These are phyloP conservation scores for Hassar affinis DNA, from an alignment of 2,113 vertebrate species.

Conservation along the genomic window DNA sequence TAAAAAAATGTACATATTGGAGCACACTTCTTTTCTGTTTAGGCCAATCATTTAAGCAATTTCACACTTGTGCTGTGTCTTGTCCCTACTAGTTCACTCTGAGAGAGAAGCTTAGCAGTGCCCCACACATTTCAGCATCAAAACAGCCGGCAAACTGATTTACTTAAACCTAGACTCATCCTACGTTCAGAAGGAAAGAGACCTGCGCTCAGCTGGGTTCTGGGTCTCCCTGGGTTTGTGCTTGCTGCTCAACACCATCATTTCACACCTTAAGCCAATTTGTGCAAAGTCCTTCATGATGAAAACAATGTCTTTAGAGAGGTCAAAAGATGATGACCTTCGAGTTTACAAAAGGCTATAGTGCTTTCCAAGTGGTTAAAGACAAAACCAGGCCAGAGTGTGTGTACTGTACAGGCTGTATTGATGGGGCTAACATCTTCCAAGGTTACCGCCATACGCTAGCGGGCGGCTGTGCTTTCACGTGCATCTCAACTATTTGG, in stretches of 20 bases:
- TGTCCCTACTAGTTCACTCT: neutral
- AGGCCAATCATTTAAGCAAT: neutral
- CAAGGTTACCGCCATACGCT: slow-evolving; percentile 64
- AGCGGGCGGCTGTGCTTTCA: slow-evolving; percentile 46
- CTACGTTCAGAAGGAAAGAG: neutral
- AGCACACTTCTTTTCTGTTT: neutral
- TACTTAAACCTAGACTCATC: neutral
- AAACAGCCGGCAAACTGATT: neutral
- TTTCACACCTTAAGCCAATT: slow-evolving; percentile 5
- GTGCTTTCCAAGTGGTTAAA: slow-evolving; percentile 52
- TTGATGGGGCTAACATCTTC: slow-evolving; percentile 46
- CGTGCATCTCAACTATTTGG: slow-evolving; percentile 57
- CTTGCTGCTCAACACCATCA: neutral
- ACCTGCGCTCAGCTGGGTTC: neutral
- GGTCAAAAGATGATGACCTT: slow-evolving; percentile 4
- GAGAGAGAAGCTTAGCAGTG: neutral
- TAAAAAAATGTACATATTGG: neutral
- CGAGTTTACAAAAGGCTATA: neutral
- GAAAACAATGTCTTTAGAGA: neutral
- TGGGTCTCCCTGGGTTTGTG: neutral
- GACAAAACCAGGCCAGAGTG: slow-evolving; percentile 45
- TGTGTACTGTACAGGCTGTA: slow-evolving; percentile 36
- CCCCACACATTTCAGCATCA: neutral
- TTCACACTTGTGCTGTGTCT: neutral
- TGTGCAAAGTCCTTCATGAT: neutral